Base-by-base conservation (phyloP, 2,797 vertebrate species). In the Oryzias sinensis region DNA sequence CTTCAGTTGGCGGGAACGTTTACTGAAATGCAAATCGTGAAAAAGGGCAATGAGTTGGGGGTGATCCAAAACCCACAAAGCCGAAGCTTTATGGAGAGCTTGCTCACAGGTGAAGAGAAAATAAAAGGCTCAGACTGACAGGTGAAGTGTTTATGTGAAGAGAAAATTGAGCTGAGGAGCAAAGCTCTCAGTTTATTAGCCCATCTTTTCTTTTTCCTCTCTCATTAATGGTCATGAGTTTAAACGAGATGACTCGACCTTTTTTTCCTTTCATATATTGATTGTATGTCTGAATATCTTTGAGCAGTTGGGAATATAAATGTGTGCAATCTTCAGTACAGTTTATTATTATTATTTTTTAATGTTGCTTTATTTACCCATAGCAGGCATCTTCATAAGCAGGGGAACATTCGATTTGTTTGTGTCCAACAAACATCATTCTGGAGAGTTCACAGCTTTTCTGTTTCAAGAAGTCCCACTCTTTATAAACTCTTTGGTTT, bases 21-120 rank as follows among this genome's bases (percentile, higher is more conserved):
- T 9, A 14, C 6, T 5, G 24, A 25, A 49, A 27, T 15, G 16
- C 49, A 7, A 50, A 27, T 27, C 8, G 11, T 3, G 9, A 33
- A 33, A 57, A 43, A 25, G 18, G 27, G 22, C 8, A 24, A 20
- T 22, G 14, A 53, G 42, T 37, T 15, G 18, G 51, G 20, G 16
- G 24, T 24, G 7, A 27, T 20, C 15, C 20, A 13, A 20, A 27
- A 5, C 42, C 11, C 43, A 54, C 18, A 4, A 22, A 14, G 18
- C 15, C 15, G 4, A 33, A 53, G 6, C 55, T 22, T 40, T 8
- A 41, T 40, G 15, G 33, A 20, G 33, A 17, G 37, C 44, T 57
- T n/a, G 14, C 15, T 57, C 29, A 11, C 55, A 57, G 29, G 45
- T 25, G 55, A 57, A 15, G 17, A 20, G 33, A 46, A 22, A 48